Conservation (phyloP, 2,888 invertebrate species). For the Mythimna vitellina region DNA sequence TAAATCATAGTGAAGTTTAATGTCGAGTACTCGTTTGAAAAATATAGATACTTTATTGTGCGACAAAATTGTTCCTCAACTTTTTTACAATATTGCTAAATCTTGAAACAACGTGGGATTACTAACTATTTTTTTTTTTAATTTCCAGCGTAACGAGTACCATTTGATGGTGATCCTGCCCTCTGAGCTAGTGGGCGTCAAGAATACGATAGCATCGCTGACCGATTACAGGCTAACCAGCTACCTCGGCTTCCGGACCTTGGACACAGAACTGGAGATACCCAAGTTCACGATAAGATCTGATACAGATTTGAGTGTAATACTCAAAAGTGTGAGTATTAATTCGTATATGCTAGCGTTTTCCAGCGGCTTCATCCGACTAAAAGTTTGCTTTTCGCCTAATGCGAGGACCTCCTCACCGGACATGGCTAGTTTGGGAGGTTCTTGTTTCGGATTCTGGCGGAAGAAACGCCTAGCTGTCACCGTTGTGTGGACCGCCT, state of each 20-base stretch:
- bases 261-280: slow-evolving; percentile 79
- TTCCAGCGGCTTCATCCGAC: no score
- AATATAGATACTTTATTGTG: not conserved
- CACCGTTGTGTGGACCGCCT: no score
- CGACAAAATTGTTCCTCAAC: not conserved
- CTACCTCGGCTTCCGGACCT: slow-evolving; percentile 71
- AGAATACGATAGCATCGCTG: slow-evolving; percentile 72
- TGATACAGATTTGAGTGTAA: slow-evolving; percentile 78
- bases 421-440: no score
- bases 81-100: not conserved
- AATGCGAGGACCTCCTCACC: no score
- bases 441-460: no score
- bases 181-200: slow-evolving; percentile 70
- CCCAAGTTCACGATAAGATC: slow-evolving; percentile 86
- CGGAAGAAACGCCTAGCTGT: no score
- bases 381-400: no score
- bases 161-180: slow-evolving; percentile 87
- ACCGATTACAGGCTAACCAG: slow-evolving; percentile 74
- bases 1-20: not conserved
- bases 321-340: slow-evolving; percentile 79
- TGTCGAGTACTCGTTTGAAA: no score
- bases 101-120: not conserved
- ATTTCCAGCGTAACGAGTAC: slow-evolving; percentile 84
- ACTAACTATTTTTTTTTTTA: not conserved
- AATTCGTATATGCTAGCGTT: no score